phyloP scores from a whole-genome alignment of 2,888 invertebrate genomes.

The Drosophila anomalata region DNA sequence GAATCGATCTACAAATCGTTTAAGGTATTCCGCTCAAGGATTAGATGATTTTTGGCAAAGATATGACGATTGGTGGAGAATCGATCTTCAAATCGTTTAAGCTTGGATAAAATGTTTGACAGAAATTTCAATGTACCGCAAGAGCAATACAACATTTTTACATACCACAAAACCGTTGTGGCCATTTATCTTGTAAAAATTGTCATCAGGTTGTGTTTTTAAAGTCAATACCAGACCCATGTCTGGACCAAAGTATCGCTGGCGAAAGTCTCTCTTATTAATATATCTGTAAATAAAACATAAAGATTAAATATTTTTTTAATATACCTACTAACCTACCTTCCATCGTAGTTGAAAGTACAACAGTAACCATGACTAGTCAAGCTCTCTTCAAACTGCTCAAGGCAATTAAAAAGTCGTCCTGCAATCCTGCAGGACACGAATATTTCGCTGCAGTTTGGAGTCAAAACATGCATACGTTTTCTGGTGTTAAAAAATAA shows the following conservation, averaged over 20 bases:
- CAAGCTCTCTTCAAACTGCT: conserved; percentile 78
- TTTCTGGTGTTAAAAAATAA: conserved; percentile 74
- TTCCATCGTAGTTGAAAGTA: conserved; percentile 81
- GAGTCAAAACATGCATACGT: conserved; percentile 78
- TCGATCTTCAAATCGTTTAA: too few relatives aligned
- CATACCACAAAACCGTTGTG: conserved; percentile 85
- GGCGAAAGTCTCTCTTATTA: conserved; percentile 33
- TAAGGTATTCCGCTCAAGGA: too few relatives aligned
- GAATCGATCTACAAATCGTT: too few relatives aligned
- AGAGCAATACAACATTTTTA: background rate
- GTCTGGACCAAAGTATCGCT: conserved; percentile 78
- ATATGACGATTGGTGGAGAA: too few relatives aligned
- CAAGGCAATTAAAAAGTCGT: conserved; percentile 58
- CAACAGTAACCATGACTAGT: conserved; percentile 84
- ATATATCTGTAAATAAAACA: conserved; percentile 44
- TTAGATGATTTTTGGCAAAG: too few relatives aligned
- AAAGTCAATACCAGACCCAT: conserved; percentile 85
- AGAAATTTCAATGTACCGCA: too few relatives aligned
- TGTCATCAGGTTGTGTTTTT: conserved; percentile 85
- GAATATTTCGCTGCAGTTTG: conserved; percentile 82
- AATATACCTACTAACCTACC: conserved; percentile 27
- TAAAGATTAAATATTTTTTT: background rate
- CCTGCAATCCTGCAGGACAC: conserved; percentile 78
- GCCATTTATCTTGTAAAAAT: conserved; percentile 85
- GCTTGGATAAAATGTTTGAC: too few relatives aligned